phyloP scores from a whole-genome alignment of 2,888 invertebrate genomes.

The Acanthosoma haemorrhoidale region DNA sequence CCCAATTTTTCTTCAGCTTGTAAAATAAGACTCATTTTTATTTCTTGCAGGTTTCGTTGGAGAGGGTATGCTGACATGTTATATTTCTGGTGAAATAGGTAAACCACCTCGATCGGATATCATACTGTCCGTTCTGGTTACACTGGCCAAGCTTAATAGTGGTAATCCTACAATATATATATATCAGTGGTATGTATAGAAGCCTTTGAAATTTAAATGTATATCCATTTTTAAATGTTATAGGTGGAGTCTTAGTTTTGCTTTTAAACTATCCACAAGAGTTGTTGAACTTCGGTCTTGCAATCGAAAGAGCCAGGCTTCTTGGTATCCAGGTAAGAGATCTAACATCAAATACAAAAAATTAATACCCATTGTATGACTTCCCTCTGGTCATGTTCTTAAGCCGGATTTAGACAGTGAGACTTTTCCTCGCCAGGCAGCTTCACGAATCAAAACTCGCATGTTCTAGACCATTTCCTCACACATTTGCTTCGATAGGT shows the following conservation, averaged over 20 bases:
- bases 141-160: slow-evolving; percentile 54
- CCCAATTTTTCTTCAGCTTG: too few relatives aligned
- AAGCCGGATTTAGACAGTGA: too few relatives aligned
- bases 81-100: slow-evolving; percentile 69
- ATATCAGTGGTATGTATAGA: too few relatives aligned
- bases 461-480: too few relatives aligned
- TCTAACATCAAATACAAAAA: too few relatives aligned
- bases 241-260: slow-evolving; percentile 63
- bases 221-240: too few relatives aligned
- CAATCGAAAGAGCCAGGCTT: slow-evolving; percentile 64
- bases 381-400: background rate
- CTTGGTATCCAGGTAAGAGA: slow-evolving; percentile 47
- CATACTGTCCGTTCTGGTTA: slow-evolving; percentile 60
- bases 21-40: too few relatives aligned
- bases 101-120: slow-evolving; percentile 68
- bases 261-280: slow-evolving; percentile 75
- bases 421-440: too few relatives aligned
- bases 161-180: slow-evolving; percentile 47
- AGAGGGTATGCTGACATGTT: slow-evolving; percentile 70
- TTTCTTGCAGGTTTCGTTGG: slow-evolving; percentile 64
- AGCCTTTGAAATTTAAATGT: too few relatives aligned
- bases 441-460: too few relatives aligned
- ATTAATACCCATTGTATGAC: background rate
- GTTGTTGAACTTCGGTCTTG: slow-evolving; percentile 73
- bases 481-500: too few relatives aligned